A percentile compares a stretch with the other conserved stretches of the same genome.
These are phyloP conservation scores for Clivina fossor DNA, from an alignment of 2,888 invertebrate genomes.

Conservation along the genomic window DNA sequence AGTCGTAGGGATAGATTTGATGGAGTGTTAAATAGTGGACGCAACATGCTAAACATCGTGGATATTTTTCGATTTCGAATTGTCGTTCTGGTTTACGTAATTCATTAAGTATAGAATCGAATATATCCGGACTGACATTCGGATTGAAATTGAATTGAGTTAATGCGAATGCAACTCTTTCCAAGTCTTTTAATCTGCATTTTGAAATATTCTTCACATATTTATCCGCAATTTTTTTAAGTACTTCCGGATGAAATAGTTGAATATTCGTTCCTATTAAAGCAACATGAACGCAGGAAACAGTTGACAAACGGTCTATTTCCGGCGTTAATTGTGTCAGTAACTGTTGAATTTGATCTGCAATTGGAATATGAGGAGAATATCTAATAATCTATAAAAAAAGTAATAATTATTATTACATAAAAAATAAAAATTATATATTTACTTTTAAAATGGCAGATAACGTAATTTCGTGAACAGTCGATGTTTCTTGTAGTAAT, in stretches of 20 bases:
- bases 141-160: constrained; percentile 64
- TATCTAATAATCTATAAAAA: constrained; percentile 57
- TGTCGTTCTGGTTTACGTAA: constrained; percentile 58
- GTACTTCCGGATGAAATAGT: constrained; percentile 53
- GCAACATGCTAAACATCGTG: constrained; percentile 62
- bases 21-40: constrained; percentile 63
- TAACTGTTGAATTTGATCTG: constrained; percentile 55
- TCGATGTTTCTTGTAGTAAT: constrained; percentile 56
- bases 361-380: constrained; percentile 55
- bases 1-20: constrained; percentile 60
- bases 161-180: constrained; percentile 65
- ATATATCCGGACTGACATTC: constrained; percentile 55
- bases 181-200: constrained; percentile 72
- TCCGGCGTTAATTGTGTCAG: constrained; percentile 59
- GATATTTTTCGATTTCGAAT: constrained; percentile 61
- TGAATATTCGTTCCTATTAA: constrained; percentile 62
- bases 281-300: constrained; percentile 67
- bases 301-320: constrained; percentile 61
- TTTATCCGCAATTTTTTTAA: constrained; percentile 58
- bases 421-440: constrained; percentile 4
- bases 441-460: constrained; percentile 65
- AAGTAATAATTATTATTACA: neutral
- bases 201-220: constrained; percentile 54
- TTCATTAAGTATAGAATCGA: constrained; percentile 52
- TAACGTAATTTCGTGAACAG: constrained; percentile 65